A percentile compares a stretch with the other conserved stretches of the same genome.
These are phyloP conservation scores for Microtus obscurus DNA, from an alignment of 2,797 vertebrate genomes.

Conservation along the genomic window DNA sequence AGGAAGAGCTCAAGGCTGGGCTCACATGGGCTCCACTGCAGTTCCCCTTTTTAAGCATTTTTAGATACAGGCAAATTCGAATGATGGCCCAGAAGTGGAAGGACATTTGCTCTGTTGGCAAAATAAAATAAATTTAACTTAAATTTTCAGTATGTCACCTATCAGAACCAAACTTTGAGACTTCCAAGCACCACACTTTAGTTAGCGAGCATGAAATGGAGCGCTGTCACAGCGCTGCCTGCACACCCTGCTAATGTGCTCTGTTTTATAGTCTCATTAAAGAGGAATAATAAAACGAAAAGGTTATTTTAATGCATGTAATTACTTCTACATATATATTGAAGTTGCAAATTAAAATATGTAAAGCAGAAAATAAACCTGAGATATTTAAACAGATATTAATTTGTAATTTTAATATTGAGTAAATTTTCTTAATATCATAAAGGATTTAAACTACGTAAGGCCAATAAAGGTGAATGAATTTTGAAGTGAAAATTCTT, in stretches of 20 bases:
- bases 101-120: constrained; percentile 31
- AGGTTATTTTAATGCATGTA: constrained; percentile 69
- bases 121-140: constrained; percentile 42
- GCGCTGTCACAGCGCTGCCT: constrained; percentile 14
- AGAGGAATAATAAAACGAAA: constrained; percentile 69
- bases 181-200: neutral
- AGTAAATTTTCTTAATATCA: constrained; percentile 70
- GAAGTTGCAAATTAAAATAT: constrained; percentile 73
- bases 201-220: constrained; percentile 23
- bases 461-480: constrained; percentile 55
- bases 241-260: neutral
- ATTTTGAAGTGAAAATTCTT: constrained; percentile 51
- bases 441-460: constrained; percentile 70
- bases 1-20: neutral
- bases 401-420: constrained; percentile 66
- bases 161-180: constrained; percentile 57
- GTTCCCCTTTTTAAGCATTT: neutral
- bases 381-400: constrained; percentile 60
- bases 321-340: constrained; percentile 72
- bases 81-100: neutral
- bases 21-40: neutral
- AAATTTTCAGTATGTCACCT: neutral
- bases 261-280: constrained; percentile 70
- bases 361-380: constrained; percentile 72
- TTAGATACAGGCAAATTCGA: constrained; percentile 25